A percentile compares a stretch with the other conserved stretches of the same genome.
Evolutionary conservation across 2,888 invertebrate species (phyloP).

Genomic region (Merodon equestris): DNA sequence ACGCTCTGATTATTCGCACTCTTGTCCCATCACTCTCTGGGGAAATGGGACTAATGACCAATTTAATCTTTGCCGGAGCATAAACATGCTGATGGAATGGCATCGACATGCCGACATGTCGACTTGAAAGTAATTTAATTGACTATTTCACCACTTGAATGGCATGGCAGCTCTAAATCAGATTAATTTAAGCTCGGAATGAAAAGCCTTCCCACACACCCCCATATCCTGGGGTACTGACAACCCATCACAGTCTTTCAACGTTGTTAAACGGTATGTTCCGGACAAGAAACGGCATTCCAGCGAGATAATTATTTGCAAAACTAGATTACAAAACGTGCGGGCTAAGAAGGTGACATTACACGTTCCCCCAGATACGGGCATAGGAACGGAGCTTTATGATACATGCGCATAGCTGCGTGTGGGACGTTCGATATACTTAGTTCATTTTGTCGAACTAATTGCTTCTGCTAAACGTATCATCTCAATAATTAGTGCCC

Average conservation of each 20-base stretch:
- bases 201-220: not conserved
- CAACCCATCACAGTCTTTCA: slow-evolving; percentile 36
- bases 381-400: no score
- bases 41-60: no score
- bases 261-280: slow-evolving; percentile 36
- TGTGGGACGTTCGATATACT: slow-evolving; percentile 34
- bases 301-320: slow-evolving; percentile 53
- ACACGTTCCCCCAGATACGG: slow-evolving; percentile 2
- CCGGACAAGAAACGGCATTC: slow-evolving; percentile 19
- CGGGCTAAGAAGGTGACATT: slow-evolving; percentile 52
- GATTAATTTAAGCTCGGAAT: slow-evolving; percentile 32
- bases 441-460: slow-evolving; percentile 50
- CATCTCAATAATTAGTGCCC: slow-evolving; percentile 61
- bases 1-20: no score
- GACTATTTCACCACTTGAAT: slow-evolving; percentile 35
- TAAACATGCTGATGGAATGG: no score
- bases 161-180: slow-evolving; percentile 27
- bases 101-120: no score
- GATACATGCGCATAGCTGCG: no score
- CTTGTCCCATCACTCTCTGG: no score
- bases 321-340: slow-evolving; percentile 61
- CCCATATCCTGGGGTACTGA: slow-evolving; percentile 16
- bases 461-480: slow-evolving; percentile 60
- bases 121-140: slow-evolving; percentile 52
- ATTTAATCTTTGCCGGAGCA: no score